Base-by-base conservation (phyloP, 2,888 invertebrate genomes). In the Sesamia inferens region DNA sequence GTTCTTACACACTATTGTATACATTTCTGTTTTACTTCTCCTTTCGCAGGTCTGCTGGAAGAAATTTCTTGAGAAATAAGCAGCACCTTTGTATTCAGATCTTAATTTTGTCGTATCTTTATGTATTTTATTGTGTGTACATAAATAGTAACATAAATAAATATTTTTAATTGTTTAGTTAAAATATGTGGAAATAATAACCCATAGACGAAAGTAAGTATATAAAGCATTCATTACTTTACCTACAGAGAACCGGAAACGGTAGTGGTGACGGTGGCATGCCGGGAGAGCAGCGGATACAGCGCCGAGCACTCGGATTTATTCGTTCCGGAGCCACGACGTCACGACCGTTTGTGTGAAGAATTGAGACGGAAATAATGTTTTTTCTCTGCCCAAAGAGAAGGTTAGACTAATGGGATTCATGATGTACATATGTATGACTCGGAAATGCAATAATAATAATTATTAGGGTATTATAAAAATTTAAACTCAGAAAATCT, bases 311-410 rank as follows among this genome's bases (percentile, higher is more conserved):
- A 74, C 78, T 74, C 77, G 68, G 87, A 88, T 88, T 88, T 87
- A 88, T 88, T 82, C 79, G 78, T 84, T 86, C 86, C 85, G 85
- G 77, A 72, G 75, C 75, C 68, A 76, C 76, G 81, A 73, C 76
- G 74, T 74, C 78, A 71, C 83, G 31, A 61, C 63, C 77, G 68
- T 55, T 79, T 71, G 71, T 42, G 71, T 72, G 68, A 76, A 80
- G 73, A 83, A 81, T 68, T 65, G 68, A 68, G 65, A 54, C 58
- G 42, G 71, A 72, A 71, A 73, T 71, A 62, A 72, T 63, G n/a
- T 31, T 31, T 24, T 68, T 31, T 70, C 72, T 74, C 65, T 73
- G 44, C 42, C 7, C 59, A 10, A 13, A 69, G 39, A 44, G 48
- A 44, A 31, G 48, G 16, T 51, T 51, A 19, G 7, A 54, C 11